Percentiles rank a stretch among this genome's conserved stretches.
phyloP scores from a whole-genome alignment of 2,888 invertebrate genomes.

The Apodemia duryi region DNA sequence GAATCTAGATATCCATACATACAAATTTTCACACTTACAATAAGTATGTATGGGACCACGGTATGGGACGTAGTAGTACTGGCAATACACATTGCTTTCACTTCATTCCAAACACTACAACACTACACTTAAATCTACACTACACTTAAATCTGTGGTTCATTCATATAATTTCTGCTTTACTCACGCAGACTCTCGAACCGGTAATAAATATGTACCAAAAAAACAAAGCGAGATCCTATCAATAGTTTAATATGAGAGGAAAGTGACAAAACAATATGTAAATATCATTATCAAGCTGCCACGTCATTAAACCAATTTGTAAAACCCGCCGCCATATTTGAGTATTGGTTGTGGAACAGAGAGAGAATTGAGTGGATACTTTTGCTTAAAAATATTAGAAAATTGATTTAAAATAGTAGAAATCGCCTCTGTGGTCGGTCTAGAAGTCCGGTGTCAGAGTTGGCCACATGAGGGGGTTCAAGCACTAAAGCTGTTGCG shows the following conservation, averaged over 20 bases:
- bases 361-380: constrained; percentile 35
- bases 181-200: not conserved
- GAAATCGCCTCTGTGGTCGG: too few relatives aligned
- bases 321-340: constrained; percentile 48
- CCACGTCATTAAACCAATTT: constrained; percentile 72
- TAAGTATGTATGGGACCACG: too few relatives aligned
- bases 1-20: too few relatives aligned
- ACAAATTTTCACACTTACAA: too few relatives aligned
- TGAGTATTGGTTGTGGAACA: constrained; percentile 50
- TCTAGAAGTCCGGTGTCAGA: too few relatives aligned
- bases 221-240: constrained; percentile 3
- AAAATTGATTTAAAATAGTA: not conserved
- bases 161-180: not conserved
- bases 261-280: constrained; percentile 79
- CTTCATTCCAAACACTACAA: too few relatives aligned
- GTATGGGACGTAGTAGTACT: too few relatives aligned
- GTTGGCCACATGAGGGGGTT: too few relatives aligned
- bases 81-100: too few relatives aligned
- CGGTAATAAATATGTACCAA: constrained; percentile 5
- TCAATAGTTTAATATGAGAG: constrained; percentile 51
- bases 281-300: constrained; percentile 71
- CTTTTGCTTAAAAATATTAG: not conserved
- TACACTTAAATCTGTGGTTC: not conserved
- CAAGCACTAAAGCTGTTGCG: too few relatives aligned
- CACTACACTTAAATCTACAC: too few relatives aligned